A percentile compares a stretch with the other conserved stretches of the same genome.
These are phyloP conservation scores for Leptinotarsa undecemlineata DNA, from an alignment of 1,140 invertebrate species.

Conservation along the genomic window DNA sequence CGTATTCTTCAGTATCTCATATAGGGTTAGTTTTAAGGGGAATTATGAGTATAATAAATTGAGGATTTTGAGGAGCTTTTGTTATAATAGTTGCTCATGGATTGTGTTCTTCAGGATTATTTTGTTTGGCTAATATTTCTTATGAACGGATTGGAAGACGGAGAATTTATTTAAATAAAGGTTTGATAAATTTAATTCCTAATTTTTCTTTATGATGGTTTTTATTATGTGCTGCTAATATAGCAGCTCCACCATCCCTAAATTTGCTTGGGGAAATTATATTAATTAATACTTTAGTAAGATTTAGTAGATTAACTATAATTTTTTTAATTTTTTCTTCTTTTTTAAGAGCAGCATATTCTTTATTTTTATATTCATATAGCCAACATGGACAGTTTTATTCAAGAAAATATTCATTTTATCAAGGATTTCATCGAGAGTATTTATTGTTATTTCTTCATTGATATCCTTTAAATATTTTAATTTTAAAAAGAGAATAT, in stretches of 20 bases:
- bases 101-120: conserved; percentile 69
- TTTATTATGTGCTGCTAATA: conserved; percentile 61
- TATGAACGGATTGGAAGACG: conserved; percentile 62
- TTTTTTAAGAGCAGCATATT: conserved; percentile 58
- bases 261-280: conserved; percentile 62
- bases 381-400: conserved; percentile 61
- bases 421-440: conserved; percentile 56
- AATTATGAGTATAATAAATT: conserved; percentile 56
- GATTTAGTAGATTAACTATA: conserved; percentile 56
- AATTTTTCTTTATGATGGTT: conserved; percentile 64
- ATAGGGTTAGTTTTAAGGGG: conserved; percentile 61
- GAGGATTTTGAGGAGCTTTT: conserved; percentile 58
- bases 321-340: conserved; percentile 58
- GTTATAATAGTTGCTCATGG: conserved; percentile 67
- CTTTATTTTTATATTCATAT: conserved; percentile 61
- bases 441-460: conserved; percentile 64
- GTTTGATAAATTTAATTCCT: conserved; percentile 57
- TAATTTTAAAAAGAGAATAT: conserved; percentile 61
- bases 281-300: conserved; percentile 62
- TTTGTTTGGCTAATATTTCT: conserved; percentile 68
- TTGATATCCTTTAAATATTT: conserved; percentile 64
- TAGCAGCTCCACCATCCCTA: conserved; percentile 56
- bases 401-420: conserved; percentile 55
- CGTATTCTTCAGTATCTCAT: conserved; percentile 67
- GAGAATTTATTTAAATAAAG: conserved; percentile 58